Percentiles rank a stretch among this genome's conserved stretches.
These are phyloP conservation scores for Nibea coibor DNA, from an alignment of 2,113 vertebrate genomes.

Conservation along the genomic window DNA sequence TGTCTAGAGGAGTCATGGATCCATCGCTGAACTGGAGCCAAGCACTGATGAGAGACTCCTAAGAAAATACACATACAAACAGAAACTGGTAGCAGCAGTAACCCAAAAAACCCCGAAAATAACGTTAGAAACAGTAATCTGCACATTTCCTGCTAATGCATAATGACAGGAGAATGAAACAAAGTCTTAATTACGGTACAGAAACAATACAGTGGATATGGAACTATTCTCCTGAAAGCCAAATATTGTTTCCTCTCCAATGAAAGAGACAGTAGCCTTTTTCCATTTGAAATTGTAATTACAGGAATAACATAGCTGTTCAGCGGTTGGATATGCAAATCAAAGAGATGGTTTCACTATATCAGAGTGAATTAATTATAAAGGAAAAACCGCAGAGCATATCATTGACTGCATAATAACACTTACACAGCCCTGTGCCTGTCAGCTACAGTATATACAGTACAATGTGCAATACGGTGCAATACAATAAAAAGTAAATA, in stretches of 20 bases:
- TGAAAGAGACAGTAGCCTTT: conserved; percentile 47
- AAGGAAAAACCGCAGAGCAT: conserved; percentile 36
- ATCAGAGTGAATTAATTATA: conserved; percentile 54
- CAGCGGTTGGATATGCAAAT: conserved; percentile 68
- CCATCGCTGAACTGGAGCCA: conserved; percentile 98
- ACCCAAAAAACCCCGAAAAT: conserved; percentile 44
- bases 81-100: conserved; percentile 11
- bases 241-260: conserved; percentile 54
- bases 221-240: conserved; percentile 52
- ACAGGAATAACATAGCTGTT: conserved; percentile 54
- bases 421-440: conserved; percentile 26
- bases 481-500: not conserved
- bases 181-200: conserved; percentile 63
- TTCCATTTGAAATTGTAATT: conserved; percentile 75
- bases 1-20: conserved; percentile 91
- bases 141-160: conserved; percentile 36
- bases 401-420: conserved; percentile 41
- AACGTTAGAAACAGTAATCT: conserved; percentile 29
- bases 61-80: conserved; percentile 57
- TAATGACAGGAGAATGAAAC: conserved; percentile 28
- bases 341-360: conserved; percentile 57
- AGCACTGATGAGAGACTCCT: conserved; percentile 94
- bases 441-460: not conserved
- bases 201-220: conserved; percentile 56
- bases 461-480: not conserved